Conservation (phyloP, 1,140 invertebrate genomes). For the Drosophila gunungcola region DNA sequence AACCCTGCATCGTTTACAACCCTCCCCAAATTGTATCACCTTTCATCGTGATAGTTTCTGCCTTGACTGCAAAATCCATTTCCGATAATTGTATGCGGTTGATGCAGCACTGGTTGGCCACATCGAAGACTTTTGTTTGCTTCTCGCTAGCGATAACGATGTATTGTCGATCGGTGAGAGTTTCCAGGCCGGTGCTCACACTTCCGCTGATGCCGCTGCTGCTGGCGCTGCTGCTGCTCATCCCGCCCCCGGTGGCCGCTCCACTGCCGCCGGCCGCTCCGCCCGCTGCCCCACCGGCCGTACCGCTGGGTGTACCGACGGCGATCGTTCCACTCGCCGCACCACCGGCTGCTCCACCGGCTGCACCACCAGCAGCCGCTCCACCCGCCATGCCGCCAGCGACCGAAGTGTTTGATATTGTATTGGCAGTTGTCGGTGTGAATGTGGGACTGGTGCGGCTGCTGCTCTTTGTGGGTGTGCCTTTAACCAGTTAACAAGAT, state of each 20-base stretch:
- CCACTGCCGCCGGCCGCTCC: conserved; percentile 74
- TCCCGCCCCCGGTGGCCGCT: conserved; percentile 36
- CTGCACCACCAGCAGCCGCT: conserved; percentile 72
- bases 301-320: conserved; percentile 50
- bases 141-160: conserved; percentile 97
- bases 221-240: conserved; percentile 70
- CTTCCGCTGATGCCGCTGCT: conserved; percentile 84
- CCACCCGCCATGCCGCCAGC: conserved; percentile 69
- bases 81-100: conserved; percentile 94
- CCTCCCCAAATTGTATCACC: conserved; percentile 86
- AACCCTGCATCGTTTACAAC: neutral
- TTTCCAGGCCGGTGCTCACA: conserved; percentile 85
- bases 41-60: conserved; percentile 96
- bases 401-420: conserved; percentile 79
- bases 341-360: conserved; percentile 23
- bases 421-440: conserved; percentile 84
- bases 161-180: conserved; percentile 93
- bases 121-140: conserved; percentile 96
- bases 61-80: conserved; percentile 96
- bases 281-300: conserved; percentile 1
- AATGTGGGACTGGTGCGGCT: conserved; percentile 83
- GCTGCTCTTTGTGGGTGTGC: conserved; percentile 81
- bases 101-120: conserved; percentile 97
- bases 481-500: conserved; percentile 8
- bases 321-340: conserved; percentile 19